A percentile compares a stretch with the other conserved stretches of the same genome.
Conservation (phyloP, 1,140 invertebrate species). For the Drosophila burlai region DNA sequence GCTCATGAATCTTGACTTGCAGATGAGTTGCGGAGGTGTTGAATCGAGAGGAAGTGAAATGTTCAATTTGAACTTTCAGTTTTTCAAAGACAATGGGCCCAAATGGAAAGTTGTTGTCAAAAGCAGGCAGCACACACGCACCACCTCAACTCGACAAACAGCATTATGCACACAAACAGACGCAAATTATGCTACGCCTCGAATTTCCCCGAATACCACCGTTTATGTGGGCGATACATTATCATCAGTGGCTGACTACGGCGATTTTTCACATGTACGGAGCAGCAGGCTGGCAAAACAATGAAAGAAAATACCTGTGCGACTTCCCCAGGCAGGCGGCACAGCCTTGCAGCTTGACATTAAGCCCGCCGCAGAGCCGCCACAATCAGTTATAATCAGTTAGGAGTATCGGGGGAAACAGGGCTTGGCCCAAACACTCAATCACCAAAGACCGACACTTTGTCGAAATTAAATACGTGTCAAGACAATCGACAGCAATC, state of each 20-base stretch:
- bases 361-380: conserved; percentile 47
- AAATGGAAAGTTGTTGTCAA: conserved; percentile 73
- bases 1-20: conserved; percentile 50
- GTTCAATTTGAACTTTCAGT: conserved; percentile 72
- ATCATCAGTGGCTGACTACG: conserved; percentile 32
- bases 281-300: background rate
- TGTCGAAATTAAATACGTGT: conserved; percentile 43
- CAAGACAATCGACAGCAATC: conserved; percentile 47
- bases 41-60: conserved; percentile 76
- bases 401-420: conserved; percentile 25
- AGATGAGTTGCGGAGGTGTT: conserved; percentile 50
- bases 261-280: conserved; percentile 63
- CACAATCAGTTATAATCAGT: conserved; percentile 59
- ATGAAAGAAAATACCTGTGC: conserved; percentile 68
- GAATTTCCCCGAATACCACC: conserved; percentile 26
- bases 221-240: conserved; percentile 38
- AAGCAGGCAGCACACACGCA: conserved; percentile 38
- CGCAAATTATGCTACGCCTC: conserved; percentile 50
- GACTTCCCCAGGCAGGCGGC: conserved; percentile 18
- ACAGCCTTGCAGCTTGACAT: conserved; percentile 73
- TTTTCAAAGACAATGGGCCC: conserved; percentile 65
- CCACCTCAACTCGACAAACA: conserved; percentile 33
- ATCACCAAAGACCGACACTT: conserved; percentile 29
- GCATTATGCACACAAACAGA: conserved; percentile 43
- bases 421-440: conserved; percentile 31